Conservation (phyloP, 1,140 invertebrate genomes). For the Pteromalus puparum region DNA sequence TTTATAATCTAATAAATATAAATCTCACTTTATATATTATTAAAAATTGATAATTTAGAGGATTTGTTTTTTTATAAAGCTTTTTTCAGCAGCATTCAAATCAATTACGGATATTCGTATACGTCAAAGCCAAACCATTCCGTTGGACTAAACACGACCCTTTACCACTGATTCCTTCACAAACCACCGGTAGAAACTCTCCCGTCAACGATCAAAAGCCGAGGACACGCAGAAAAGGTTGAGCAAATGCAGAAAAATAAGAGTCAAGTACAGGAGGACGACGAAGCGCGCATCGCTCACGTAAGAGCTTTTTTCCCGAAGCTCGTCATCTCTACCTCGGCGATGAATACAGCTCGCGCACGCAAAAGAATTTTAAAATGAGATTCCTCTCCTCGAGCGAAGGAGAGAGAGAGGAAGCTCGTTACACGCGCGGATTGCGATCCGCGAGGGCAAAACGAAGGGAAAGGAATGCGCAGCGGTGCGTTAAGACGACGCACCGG, state of each 20-base stretch:
- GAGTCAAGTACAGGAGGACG: not conserved
- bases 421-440: constrained; percentile 62
- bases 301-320: constrained; percentile 7
- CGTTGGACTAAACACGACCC: not conserved
- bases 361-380: constrained; percentile 53
- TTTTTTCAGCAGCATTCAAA: too few species aligned
- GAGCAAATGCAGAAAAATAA: not conserved
- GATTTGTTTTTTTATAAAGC: too few species aligned
- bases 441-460: constrained; percentile 51
- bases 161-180: not conserved
- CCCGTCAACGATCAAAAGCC: not conserved
- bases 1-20: too few species aligned
- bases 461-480: constrained; percentile 47
- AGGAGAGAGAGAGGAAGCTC: constrained; percentile 52
- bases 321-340: not conserved
- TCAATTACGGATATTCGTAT: too few species aligned
- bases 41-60: too few species aligned
- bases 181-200: too few species aligned
- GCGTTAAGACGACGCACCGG: constrained; percentile 45
- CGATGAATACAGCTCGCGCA: constrained; percentile 17
- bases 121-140: not conserved
- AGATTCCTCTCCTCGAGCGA: constrained; percentile 40
- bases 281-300: not conserved
- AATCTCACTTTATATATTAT: too few species aligned
- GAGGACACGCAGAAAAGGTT: not conserved